phyloP scores from a whole-genome alignment of 2,113 vertebrate species.

The Labrus mixtus region DNA sequence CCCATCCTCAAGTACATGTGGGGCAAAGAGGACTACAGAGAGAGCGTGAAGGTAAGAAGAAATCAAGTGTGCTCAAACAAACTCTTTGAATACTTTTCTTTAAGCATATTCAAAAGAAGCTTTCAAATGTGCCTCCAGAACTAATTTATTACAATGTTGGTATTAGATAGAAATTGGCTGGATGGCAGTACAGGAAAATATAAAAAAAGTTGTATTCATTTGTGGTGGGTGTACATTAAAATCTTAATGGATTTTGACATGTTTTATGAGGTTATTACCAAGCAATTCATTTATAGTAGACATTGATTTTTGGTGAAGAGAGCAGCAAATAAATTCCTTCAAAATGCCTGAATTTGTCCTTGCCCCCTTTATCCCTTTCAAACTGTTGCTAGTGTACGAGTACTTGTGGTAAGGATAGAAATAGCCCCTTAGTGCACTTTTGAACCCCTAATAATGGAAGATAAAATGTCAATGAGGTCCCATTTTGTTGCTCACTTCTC shows the following conservation, averaged over 20 bases:
- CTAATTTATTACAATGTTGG: not conserved
- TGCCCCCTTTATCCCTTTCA: not conserved
- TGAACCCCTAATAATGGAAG: no score
- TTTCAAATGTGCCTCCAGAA: not conserved
- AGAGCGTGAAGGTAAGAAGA: constrained; percentile 92
- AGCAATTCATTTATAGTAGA: not conserved
- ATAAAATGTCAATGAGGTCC: no score
- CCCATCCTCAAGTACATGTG: constrained; percentile 98
- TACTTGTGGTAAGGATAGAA: not conserved
- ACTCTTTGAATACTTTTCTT: no score
- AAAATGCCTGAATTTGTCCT: not conserved
- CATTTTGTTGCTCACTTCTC: no score
- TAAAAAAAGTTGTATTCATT: not conserved
- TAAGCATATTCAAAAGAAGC: no score
- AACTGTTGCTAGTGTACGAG: not conserved
- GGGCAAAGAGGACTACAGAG: constrained; percentile 90
- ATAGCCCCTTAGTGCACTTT: no score
- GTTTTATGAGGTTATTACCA: not conserved
- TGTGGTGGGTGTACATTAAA: not conserved
- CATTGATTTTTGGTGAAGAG: not conserved
- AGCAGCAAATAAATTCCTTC: not conserved
- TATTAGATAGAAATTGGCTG: not conserved
- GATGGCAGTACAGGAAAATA: not conserved
- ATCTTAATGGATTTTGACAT: not conserved
- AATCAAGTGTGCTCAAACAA: not conserved